Percentiles rank a stretch among this genome's conserved stretches.
Conservation (phyloP, 2,797 vertebrate species). For the Muscicapa comitata region DNA sequence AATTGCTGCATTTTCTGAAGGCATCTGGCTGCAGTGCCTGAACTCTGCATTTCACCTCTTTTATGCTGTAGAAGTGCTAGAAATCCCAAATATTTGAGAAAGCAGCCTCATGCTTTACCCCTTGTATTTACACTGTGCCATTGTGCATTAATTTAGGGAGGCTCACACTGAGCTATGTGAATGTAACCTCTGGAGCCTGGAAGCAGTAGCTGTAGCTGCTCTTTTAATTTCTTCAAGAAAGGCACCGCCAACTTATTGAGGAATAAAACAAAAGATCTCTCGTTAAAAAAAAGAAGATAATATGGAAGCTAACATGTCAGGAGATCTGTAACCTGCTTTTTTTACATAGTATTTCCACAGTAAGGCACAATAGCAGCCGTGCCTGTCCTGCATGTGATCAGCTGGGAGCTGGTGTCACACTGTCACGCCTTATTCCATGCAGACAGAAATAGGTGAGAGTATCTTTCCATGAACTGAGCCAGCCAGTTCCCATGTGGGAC, state of each 20-base stretch:
- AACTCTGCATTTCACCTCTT: neutral
- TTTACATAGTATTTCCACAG: neutral
- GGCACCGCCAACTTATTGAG: neutral
- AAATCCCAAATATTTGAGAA: neutral
- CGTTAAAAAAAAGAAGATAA: neutral
- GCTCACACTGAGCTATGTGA: neutral
- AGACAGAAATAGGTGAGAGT: neutral
- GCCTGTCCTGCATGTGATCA: neutral
- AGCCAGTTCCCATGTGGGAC: neutral
- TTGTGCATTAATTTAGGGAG: neutral
- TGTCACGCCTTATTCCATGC: neutral
- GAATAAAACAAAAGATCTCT: neutral
- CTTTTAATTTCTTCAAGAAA: neutral
- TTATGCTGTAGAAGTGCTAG: neutral
- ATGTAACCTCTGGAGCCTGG: neutral
- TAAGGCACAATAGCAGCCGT: fast-evolving
- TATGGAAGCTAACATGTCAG: neutral
- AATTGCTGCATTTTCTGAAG: neutral
- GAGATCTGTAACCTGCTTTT: neutral
- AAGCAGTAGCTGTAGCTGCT: neutral
- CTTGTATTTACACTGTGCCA: neutral
- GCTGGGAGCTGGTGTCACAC: neutral
- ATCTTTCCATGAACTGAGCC: slow-evolving; percentile 36
- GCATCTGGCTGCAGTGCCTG: neutral
- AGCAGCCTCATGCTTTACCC: neutral